Evolutionary conservation across 2,797 vertebrate genomes (phyloP).

Genomic region (Novumbra hubbsi): DNA sequence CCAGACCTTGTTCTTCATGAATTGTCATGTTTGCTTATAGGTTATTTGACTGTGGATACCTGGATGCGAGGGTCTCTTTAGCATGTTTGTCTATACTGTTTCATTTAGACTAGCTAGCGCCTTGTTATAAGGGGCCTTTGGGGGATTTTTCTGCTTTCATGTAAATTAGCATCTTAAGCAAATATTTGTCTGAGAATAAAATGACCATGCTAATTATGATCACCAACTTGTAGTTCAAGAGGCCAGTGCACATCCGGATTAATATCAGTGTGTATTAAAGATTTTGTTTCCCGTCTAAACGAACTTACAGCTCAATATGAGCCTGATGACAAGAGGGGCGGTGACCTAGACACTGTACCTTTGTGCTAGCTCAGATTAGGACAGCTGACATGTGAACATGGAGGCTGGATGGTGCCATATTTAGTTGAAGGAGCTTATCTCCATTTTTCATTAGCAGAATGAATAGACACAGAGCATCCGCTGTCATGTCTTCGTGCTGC

Average conservation of each 20-base stretch:
- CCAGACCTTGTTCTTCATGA: neutral
- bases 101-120: conserved; percentile 2
- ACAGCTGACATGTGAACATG: conserved; percentile 32
- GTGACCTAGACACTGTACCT: conserved; percentile 28
- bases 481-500: conserved; percentile 20
- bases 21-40: neutral
- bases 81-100: neutral
- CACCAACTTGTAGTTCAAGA: conserved; percentile 18
- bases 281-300: conserved; percentile 10
- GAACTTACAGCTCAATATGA: conserved; percentile 34
- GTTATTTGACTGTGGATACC: neutral
- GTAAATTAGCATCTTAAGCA: conserved; percentile 23
- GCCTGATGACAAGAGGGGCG: conserved; percentile 19
- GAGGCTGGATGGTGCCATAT: conserved; percentile 35
- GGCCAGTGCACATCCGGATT: conserved; percentile 30
- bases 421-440: conserved; percentile 51
- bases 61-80: conserved; percentile 1
- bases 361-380: conserved; percentile 41
- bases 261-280: conserved; percentile 31
- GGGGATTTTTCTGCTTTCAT: conserved; percentile 25
- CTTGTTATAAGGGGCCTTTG: conserved; percentile 9
- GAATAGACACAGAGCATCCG: conserved; percentile 51
- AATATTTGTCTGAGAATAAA: conserved; percentile 30
- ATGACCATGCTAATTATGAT: conserved; percentile 32
- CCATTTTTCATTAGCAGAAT: conserved; percentile 50